phyloP scores from a whole-genome alignment of 2,797 vertebrate genomes.

The Protosalanx chinensis region DNA sequence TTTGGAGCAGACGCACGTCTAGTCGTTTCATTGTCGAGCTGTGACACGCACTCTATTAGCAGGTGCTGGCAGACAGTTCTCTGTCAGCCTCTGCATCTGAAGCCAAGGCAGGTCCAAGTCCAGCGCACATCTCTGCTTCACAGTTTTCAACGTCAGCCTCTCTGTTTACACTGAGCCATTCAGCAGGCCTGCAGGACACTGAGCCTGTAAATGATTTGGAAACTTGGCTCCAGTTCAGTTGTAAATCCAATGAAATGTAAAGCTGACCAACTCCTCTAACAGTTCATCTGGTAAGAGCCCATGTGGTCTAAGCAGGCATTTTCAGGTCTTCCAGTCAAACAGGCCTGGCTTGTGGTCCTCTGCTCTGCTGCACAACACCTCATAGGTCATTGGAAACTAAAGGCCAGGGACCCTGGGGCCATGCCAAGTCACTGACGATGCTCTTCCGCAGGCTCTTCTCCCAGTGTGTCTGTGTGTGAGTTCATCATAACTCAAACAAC shows the following conservation, averaged over 20 bases:
- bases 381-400: neutral
- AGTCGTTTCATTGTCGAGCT: constrained; percentile 37
- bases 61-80: constrained; percentile 51
- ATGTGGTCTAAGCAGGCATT: constrained; percentile 38
- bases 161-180: constrained; percentile 56
- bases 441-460: neutral
- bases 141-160: constrained; percentile 60
- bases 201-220: constrained; percentile 44
- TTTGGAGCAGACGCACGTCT: constrained; percentile 29
- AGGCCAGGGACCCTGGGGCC: neutral
- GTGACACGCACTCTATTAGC: constrained; percentile 61
- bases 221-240: constrained; percentile 53
- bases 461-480: neutral
- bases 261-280: constrained; percentile 37
- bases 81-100: constrained; percentile 56
- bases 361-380: constrained; percentile 17
- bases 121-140: constrained; percentile 49
- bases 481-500: constrained; percentile 21
- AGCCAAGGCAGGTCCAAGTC: constrained; percentile 59
- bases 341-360: neutral
- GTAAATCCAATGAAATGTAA: constrained; percentile 59
- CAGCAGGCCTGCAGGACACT: constrained; percentile 46
- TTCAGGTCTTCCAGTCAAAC: constrained; percentile 39
- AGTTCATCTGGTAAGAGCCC: constrained; percentile 33
- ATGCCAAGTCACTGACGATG: neutral